Conservation (phyloP, 2,797 vertebrate genomes). For the Malurus leucopterus region DNA sequence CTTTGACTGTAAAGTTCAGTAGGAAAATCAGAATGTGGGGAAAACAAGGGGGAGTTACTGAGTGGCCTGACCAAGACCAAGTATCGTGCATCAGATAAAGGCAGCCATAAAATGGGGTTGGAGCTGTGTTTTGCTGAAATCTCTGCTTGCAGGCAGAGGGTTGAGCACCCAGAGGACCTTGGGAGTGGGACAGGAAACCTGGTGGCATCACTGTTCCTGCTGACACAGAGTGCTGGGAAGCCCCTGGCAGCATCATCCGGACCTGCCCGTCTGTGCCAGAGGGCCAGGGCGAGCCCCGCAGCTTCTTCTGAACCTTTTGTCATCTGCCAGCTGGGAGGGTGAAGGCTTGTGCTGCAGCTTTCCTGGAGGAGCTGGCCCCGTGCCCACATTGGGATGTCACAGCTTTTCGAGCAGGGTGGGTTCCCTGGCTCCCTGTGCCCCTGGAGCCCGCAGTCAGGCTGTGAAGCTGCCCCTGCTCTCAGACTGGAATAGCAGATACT, state of each 20-base stretch:
- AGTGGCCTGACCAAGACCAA: background rate
- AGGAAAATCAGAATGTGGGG: background rate
- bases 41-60: background rate
- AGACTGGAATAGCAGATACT: background rate
- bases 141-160: background rate
- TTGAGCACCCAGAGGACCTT: background rate
- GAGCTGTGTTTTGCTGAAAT: background rate
- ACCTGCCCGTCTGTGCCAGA: background rate
- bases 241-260: background rate
- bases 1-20: background rate
- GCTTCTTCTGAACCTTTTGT: background rate
- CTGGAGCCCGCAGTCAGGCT: background rate
- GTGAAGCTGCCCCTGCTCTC: background rate
- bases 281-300: background rate
- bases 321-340: background rate
- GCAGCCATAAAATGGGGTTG: background rate
- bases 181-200: background rate
- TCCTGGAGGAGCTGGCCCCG: background rate
- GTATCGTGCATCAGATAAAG: background rate
- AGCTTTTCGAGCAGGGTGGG: background rate
- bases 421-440: background rate
- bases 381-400: rapidly evolving
- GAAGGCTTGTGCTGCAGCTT: background rate
- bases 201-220: background rate
- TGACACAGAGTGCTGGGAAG: background rate